Percentiles rank a stretch among this genome's conserved stretches.
Conservation (phyloP, 2,888 invertebrate species). For the Microchrysa polita region DNA sequence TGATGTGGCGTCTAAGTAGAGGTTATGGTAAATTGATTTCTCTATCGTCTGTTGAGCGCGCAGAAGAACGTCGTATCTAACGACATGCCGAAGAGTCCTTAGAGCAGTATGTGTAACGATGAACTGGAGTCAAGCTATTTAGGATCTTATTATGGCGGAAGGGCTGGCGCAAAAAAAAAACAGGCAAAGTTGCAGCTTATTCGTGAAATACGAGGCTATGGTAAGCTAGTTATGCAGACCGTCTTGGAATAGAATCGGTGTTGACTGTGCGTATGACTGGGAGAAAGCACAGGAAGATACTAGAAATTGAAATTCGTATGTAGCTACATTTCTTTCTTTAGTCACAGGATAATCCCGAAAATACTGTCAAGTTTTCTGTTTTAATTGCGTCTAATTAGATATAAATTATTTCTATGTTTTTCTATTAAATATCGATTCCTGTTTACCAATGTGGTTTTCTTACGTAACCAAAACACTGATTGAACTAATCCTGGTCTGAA, state of each 20-base stretch:
- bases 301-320: too few relatives aligned
- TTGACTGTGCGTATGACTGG: too few relatives aligned
- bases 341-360: too few relatives aligned
- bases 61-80: not conserved
- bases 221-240: not conserved
- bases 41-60: conserved; percentile 11
- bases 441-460: too few relatives aligned
- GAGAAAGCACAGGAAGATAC: too few relatives aligned
- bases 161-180: not conserved
- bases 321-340: too few relatives aligned
- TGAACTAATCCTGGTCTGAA: not conserved
- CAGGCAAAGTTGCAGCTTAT: conserved; percentile 4
- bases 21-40: conserved; percentile 32
- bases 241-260: too few relatives aligned
- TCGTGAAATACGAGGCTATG: not conserved
- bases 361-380: too few relatives aligned
- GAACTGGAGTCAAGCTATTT: conserved; percentile 3
- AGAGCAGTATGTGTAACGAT: not conserved
- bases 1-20: conserved; percentile 34
- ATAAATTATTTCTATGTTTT: too few relatives aligned
- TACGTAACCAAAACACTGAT: too few relatives aligned
- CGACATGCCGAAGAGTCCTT: not conserved
- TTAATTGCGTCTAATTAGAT: too few relatives aligned
- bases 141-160: not conserved
- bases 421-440: too few relatives aligned